These are phyloP conservation scores for Trissonchulus latispiculum DNA, from an alignment of 2,888 invertebrate genomes.

Conservation along the genomic window DNA sequence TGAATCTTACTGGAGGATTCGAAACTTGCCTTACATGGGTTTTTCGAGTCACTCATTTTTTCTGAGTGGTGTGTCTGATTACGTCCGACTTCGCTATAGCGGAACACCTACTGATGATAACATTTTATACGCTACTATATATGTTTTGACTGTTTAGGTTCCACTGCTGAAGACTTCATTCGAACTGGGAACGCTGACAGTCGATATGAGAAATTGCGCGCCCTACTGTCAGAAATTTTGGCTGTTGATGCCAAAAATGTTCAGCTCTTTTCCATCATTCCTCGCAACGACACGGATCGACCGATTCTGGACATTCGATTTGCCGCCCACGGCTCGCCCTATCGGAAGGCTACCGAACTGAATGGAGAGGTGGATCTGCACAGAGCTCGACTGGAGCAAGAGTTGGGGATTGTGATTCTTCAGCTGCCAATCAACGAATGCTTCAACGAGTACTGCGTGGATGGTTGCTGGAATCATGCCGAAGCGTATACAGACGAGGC, in stretches of 20 bases:
- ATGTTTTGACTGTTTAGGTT: no score
- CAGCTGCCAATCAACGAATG: slow-evolving; percentile 18
- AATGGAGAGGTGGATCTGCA: slow-evolving; percentile 89
- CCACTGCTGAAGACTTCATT: slow-evolving; percentile 91
- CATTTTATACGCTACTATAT: no score
- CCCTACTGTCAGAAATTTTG: slow-evolving; percentile 74
- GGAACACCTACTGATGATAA: no score
- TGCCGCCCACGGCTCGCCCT: slow-evolving; percentile 88
- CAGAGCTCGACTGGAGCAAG: slow-evolving; percentile 61
- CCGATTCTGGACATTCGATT: slow-evolving; percentile 63
- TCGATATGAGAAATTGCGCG: slow-evolving; percentile 75
- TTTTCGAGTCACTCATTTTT: no score
- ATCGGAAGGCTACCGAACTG: slow-evolving; percentile 81
- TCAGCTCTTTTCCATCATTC: slow-evolving; percentile 88
- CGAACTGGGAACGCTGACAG: slow-evolving; percentile 49
- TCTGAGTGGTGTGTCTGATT: no score
- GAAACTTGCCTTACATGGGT: no score
- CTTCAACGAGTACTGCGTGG: neutral
- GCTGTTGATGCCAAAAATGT: slow-evolving; percentile 61
- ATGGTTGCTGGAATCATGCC: neutral
- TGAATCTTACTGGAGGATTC: no score
- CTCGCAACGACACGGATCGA: neutral
- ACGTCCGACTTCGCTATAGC: no score
- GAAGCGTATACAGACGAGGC: neutral
- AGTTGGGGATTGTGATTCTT: slow-evolving; percentile 29